A percentile compares a stretch with the other conserved stretches of the same genome.
Evolutionary conservation across 92 coral and sea anemone genomes (phyloP).

Genomic region (Phymanthus crucifer): DNA sequence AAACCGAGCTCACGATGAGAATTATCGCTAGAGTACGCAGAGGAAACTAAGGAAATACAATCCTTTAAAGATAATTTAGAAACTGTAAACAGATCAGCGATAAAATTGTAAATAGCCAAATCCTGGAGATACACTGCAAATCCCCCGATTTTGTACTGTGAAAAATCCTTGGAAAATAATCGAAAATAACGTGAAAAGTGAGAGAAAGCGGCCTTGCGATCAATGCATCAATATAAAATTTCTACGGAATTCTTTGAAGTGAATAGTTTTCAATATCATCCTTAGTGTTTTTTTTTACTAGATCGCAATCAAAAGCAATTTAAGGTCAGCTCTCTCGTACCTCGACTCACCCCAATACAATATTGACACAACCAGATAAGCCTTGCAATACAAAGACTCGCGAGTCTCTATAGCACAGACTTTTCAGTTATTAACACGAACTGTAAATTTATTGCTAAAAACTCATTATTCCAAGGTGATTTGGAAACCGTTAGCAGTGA

Average conservation of each 20-base stretch:
- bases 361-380: conserved; percentile 28
- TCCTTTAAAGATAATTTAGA: conserved; percentile 6
- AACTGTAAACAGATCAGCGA: conserved; percentile 30
- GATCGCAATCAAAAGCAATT: conserved; percentile 34
- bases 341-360: conserved; percentile 8
- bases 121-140: not conserved
- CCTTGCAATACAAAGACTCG: conserved; percentile 4
- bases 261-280: conserved; percentile 10
- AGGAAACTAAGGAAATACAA: not conserved
- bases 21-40: not conserved
- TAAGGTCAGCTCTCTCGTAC: conserved; percentile 29
- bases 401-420: conserved; percentile 4
- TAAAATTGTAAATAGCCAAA: conserved; percentile 11
- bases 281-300: not conserved
- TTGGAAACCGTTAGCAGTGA: conserved; percentile 2
- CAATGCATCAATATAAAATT: not conserved
- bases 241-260: conserved; percentile 1
- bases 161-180: not conserved
- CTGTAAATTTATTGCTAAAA: not conserved
- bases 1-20: not conserved
- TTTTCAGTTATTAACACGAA: not conserved
- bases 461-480: not conserved
- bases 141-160: conserved; percentile 13
- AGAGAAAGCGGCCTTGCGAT: not conserved
- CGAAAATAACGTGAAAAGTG: not conserved